Evolutionary conservation across 1,140 invertebrate species (phyloP).

Genomic region (Idris sp.): DNA sequence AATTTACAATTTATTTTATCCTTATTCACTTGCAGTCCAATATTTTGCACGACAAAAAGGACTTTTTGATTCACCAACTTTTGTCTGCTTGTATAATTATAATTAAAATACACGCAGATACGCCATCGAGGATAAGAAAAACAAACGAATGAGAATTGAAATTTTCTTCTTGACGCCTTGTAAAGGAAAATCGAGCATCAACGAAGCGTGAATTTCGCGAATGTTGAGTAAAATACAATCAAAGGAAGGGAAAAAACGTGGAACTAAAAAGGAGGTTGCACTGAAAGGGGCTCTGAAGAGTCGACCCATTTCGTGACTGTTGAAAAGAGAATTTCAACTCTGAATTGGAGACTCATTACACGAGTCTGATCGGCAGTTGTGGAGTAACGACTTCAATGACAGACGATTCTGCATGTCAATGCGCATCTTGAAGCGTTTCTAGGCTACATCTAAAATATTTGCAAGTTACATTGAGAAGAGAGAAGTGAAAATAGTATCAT

Average conservation of each 20-base stretch:
- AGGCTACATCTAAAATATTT: conserved; percentile 39
- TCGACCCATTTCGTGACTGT: too few relatives aligned
- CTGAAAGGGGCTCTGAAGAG: conserved; percentile 5
- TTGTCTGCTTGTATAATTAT: conserved; percentile 1
- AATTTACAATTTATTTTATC: too few relatives aligned
- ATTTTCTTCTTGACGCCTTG: conserved; percentile 10
- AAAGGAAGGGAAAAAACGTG: not conserved
- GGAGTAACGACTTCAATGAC: conserved; percentile 15
- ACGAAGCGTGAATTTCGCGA: conserved; percentile 1
- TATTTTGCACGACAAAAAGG: too few relatives aligned
- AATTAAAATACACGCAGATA: not conserved
- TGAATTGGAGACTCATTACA: conserved; percentile 33
- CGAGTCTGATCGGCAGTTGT: conserved; percentile 9
- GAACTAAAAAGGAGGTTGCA: conserved; percentile 1
- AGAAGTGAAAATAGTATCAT: conserved; percentile 48
- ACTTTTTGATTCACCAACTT: too few relatives aligned
- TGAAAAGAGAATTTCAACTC: conserved; percentile 12
- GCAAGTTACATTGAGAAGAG: conserved; percentile 37
- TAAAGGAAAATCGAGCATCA: conserved; percentile 2
- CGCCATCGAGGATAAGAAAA: conserved; percentile 1
- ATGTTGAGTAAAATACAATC: conserved; percentile 5
- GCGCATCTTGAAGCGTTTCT: conserved; percentile 44
- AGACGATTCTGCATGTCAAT: conserved; percentile 39
- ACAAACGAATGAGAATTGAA: not conserved
- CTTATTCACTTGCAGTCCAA: too few relatives aligned